Base-by-base conservation (phyloP, 92 coral and sea anemone genomes). In the Hydrozoanthus gracilis region DNA sequence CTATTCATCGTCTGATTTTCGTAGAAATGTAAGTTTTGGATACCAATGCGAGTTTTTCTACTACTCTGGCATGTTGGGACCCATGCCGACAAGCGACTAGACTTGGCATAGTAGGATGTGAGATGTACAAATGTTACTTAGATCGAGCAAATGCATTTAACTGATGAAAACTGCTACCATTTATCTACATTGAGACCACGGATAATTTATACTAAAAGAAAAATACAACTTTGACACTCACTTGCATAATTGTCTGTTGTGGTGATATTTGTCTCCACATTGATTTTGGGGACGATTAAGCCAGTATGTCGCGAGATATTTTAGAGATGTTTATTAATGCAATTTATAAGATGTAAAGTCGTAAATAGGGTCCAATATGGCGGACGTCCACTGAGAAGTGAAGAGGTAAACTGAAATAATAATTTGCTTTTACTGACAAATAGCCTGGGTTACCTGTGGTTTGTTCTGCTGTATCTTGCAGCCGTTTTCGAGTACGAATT, bases 41-140 rank as follows among this genome's bases (percentile, higher is more conserved):
- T 66, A 66, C 71, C 71, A 66, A 66, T 66, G 71, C 71, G 71
- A 66, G 64, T 56, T 56, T 56, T 56, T 56, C 64, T 56, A 56
- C 64, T 56, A 56, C 64, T 56, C 64, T 56, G 71, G 71, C 71
- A 66, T 66, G 71, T 66, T 66, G 71, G 71, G 71, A 66, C 71
- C 71, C 71, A 66, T 66, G 71, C 71, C 71, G 71, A 66, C 71
- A 66, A 66, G 71, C 71, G 71, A 66, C 71, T 66, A 66, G 71
- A 56, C 64, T 56, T 56, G 64, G 64, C 64, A 56, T 56, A 56
- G 64, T 56, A 56, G 64, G 64, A 56, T 56, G 64, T 56, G 64
- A 56, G 64, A 56, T 56, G 64, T 56, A 56, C 64, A 56, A 56
- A 56, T 56, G 64, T 56, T 56, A 56, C 64, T 56, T 56, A 56